phyloP scores from a whole-genome alignment of 1,140 invertebrate species.

The Probaryconus sp. region DNA sequence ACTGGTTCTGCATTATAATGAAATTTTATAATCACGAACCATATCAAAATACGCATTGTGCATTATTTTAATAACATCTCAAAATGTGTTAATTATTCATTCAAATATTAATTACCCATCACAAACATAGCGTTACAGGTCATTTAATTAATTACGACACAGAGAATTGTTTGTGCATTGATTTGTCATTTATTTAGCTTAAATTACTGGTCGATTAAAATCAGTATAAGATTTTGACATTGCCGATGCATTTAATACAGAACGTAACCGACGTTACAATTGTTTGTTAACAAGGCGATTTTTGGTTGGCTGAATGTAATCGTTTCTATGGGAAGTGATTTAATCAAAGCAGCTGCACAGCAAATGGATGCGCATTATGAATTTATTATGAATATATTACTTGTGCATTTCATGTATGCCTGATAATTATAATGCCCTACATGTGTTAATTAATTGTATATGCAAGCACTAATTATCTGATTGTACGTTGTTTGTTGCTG shows the following conservation, averaged over 20 bases:
- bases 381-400: slow-evolving; percentile 51
- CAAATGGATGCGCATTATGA: slow-evolving; percentile 36
- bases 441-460: slow-evolving; percentile 50
- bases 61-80: too few relatives aligned
- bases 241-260: neutral
- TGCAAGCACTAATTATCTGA: slow-evolving; percentile 17
- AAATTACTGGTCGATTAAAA: slow-evolving; percentile 46
- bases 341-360: slow-evolving; percentile 53
- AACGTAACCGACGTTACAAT: slow-evolving; percentile 33
- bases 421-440: slow-evolving; percentile 43
- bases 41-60: too few relatives aligned
- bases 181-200: slow-evolving; percentile 31
- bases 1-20: too few relatives aligned
- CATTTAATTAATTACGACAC: slow-evolving; percentile 27
- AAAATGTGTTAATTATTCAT: neutral
- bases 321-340: slow-evolving; percentile 48
- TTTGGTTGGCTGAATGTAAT: slow-evolving; percentile 48
- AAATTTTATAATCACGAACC: too few relatives aligned
- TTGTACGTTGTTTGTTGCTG: neutral
- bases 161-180: slow-evolving; percentile 39
- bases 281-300: slow-evolving; percentile 53
- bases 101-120: slow-evolving; percentile 24
- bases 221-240: slow-evolving; percentile 32
- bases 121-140: slow-evolving; percentile 20
- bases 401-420: slow-evolving; percentile 21